These are phyloP conservation scores for Phalacrocorax aristotelis DNA, from an alignment of 2,113 vertebrate genomes.

Conservation along the genomic window DNA sequence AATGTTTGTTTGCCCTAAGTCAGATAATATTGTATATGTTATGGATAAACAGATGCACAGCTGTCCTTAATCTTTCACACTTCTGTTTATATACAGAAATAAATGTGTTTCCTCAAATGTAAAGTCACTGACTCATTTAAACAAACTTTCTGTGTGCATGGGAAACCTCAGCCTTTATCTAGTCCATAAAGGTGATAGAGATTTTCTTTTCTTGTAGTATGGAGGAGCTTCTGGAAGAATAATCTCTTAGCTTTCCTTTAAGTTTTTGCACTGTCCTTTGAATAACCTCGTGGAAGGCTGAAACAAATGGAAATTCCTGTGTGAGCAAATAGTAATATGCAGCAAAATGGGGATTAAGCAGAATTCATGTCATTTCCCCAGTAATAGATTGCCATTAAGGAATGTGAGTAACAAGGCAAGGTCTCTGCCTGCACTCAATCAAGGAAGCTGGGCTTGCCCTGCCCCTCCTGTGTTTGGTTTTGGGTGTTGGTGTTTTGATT, in stretches of 20 bases:
- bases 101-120: conserved; percentile 49
- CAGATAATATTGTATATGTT: conserved; percentile 32
- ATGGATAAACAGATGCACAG: conserved; percentile 12
- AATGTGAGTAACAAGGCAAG: neutral
- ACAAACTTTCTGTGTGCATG: neutral
- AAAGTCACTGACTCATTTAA: conserved; percentile 35
- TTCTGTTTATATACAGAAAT: conserved; percentile 45
- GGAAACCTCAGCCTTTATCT: conserved; percentile 29
- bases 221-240: conserved; percentile 16
- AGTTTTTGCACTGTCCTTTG: neutral
- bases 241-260: neutral
- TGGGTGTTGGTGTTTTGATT: neutral
- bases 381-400: neutral
- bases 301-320: conserved; percentile 31
- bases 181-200: neutral
- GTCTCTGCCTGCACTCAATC: neutral
- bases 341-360: conserved; percentile 5
- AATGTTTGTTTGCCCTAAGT: conserved; percentile 7
- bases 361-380: neutral
- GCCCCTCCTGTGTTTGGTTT: neutral
- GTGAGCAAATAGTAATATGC: neutral
- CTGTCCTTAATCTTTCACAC: conserved; percentile 41
- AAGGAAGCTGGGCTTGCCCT: neutral
- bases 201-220: neutral
- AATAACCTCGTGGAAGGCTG: conserved; percentile 13